A percentile compares a stretch with the other conserved stretches of the same genome.
Evolutionary conservation across 2,113 vertebrate species (phyloP).

Genomic region (Brachirus orientalis): DNA sequence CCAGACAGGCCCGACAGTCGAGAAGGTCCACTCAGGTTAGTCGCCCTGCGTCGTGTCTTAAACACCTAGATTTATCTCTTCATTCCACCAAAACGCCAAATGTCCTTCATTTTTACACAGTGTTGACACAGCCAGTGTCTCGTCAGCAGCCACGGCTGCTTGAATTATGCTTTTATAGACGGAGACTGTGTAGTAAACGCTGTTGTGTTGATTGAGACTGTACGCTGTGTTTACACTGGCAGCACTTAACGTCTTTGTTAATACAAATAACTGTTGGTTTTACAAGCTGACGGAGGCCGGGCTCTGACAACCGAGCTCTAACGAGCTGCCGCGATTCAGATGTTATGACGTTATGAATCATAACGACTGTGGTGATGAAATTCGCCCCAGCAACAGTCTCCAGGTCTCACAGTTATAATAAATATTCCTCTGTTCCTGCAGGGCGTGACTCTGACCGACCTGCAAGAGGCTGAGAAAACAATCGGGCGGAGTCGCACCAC

Average conservation of each 20-base stretch:
- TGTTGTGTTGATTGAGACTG: background rate
- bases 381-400: background rate
- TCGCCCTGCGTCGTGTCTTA: background rate
- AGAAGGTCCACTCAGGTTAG: constrained; percentile 97
- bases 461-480: constrained; percentile 98
- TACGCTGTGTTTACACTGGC: constrained; percentile 9
- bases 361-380: background rate
- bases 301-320: background rate
- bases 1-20: constrained; percentile 97
- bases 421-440: constrained; percentile 51
- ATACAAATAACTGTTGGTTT: constrained; percentile 2
- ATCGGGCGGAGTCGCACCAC: constrained; percentile 90
- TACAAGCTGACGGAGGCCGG: background rate
- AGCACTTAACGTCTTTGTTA: background rate
- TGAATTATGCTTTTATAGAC: background rate
- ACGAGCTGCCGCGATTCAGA: no score
- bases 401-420: background rate
- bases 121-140: background rate
- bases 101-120: background rate
- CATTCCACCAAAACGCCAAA: background rate
- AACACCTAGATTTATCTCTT: background rate
- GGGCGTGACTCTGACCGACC: constrained; percentile 97
- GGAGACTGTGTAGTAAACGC: background rate
- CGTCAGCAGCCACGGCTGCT: background rate
- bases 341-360: background rate